Conservation (phyloP, 1,140 invertebrate genomes). For the Wasmannia auropunctata region DNA sequence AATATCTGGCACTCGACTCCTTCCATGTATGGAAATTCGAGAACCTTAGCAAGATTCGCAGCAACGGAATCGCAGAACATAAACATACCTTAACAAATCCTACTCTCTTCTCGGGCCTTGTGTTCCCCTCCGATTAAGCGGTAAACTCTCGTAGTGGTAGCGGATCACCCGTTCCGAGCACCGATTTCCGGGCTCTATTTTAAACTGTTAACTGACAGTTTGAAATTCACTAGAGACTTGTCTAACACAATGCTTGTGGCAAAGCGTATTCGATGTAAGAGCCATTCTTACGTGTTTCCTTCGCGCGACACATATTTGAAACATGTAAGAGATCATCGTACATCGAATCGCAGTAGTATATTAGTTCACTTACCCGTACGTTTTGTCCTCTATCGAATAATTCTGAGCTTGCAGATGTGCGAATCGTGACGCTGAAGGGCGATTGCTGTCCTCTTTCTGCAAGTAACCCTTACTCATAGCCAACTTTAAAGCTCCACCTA, state of each 20-base stretch:
- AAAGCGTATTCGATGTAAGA: slow-evolving; percentile 63
- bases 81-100: slow-evolving; percentile 73
- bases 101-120: slow-evolving; percentile 68
- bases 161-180: slow-evolving; percentile 71
- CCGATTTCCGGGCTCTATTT: slow-evolving; percentile 71
- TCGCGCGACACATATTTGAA: neutral
- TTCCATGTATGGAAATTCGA: slow-evolving; percentile 30
- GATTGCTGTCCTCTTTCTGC: slow-evolving; percentile 92
- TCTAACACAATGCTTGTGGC: slow-evolving; percentile 63
- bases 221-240: slow-evolving; percentile 71
- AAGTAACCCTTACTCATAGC: slow-evolving; percentile 98
- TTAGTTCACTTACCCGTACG: slow-evolving; percentile 89
- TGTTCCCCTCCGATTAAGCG: slow-evolving; percentile 69
- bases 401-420: slow-evolving; percentile 94
- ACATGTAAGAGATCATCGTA: slow-evolving; percentile 62
- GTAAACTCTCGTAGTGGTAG: slow-evolving; percentile 72
- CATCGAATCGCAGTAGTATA: slow-evolving; percentile 52
- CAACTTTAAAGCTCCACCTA: slow-evolving; percentile 96
- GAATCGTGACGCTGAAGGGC: slow-evolving; percentile 90
- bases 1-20: slow-evolving; percentile 13
- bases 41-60: slow-evolving; percentile 38
- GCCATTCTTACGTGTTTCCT: slow-evolving; percentile 41
- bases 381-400: slow-evolving; percentile 99
- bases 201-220: slow-evolving; percentile 74
- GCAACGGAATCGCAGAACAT: slow-evolving; percentile 70